A percentile compares a stretch with the other conserved stretches of the same genome.
Evolutionary conservation across 2,888 invertebrate species (phyloP).

Genomic region (Tuta absoluta): DNA sequence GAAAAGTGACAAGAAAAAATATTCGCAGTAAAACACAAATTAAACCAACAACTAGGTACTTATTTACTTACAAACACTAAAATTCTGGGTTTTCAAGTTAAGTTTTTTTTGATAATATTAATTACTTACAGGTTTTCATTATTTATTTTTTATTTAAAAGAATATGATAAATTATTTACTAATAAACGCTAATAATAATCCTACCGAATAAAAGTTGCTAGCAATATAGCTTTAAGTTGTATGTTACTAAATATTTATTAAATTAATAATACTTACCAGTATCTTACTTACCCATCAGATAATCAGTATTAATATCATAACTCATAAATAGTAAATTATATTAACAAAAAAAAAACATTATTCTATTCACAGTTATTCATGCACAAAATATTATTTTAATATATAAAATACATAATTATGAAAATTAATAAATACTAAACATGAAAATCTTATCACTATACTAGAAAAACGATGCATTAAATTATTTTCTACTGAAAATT

Average conservation of each 20-base stretch:
- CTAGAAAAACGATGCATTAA: not conserved
- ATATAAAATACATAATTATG: constrained; percentile 8
- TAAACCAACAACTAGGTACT: too few relatives aligned
- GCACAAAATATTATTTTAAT: constrained; percentile 34
- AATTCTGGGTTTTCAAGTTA: too few relatives aligned
- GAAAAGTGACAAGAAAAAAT: too few relatives aligned
- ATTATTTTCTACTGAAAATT: not conserved
- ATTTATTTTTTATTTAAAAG: not conserved
- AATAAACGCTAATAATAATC: constrained; percentile 1
- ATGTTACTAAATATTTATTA: constrained; percentile 20
- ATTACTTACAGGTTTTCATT: too few relatives aligned
- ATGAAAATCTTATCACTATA: constrained; percentile 15
- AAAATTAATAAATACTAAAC: not conserved
- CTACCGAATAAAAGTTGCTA: constrained; percentile 19
- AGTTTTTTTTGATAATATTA: too few relatives aligned
- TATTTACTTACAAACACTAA: too few relatives aligned
- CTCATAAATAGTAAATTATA: constrained; percentile 27
- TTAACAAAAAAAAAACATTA: constrained; percentile 29
- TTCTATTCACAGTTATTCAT: constrained; percentile 37
- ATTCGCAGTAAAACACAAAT: too few relatives aligned
- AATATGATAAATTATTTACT: not conserved
- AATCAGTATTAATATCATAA: constrained; percentile 33
- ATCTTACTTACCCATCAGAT: not conserved
- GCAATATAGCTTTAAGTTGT: constrained; percentile 31
- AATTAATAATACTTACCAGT: not conserved